Percentiles rank a stretch among this genome's conserved stretches.
These are phyloP conservation scores for Leptinotarsa juncta DNA, from an alignment of 2,888 invertebrate genomes.

Conservation along the genomic window DNA sequence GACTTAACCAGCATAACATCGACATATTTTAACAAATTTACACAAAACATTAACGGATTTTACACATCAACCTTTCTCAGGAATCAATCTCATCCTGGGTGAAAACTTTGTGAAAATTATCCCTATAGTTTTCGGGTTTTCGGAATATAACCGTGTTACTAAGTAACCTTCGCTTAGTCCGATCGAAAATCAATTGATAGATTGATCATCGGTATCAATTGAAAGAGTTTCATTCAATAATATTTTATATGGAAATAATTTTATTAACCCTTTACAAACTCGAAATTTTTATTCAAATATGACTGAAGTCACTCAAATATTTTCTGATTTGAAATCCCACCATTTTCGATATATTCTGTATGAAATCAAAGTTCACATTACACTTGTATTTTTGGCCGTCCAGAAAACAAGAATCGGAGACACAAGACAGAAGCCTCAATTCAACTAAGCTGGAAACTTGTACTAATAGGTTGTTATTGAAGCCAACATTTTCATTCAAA, in stretches of 20 bases:
- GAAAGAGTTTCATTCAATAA: background rate
- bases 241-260: background rate
- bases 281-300: slow-evolving; percentile 39
- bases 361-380: slow-evolving; percentile 84
- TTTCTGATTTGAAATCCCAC: slow-evolving; percentile 81
- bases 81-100: no score
- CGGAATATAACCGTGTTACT: no score
- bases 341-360: slow-evolving; percentile 80
- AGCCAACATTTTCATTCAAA: slow-evolving; percentile 83
- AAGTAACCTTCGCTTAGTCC: no score
- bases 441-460: slow-evolving; percentile 91
- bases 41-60: no score
- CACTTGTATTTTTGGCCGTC: slow-evolving; percentile 90
- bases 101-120: no score
- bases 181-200: no score
- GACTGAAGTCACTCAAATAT: slow-evolving; percentile 80
- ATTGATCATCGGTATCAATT: no score
- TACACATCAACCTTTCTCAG: no score
- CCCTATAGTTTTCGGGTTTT: no score
- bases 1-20: no score
- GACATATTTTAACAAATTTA: no score
- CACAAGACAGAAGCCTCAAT: slow-evolving; percentile 78
- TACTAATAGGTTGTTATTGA: slow-evolving; percentile 87
- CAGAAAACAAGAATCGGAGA: slow-evolving; percentile 79
- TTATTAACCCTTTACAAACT: background rate